Base-by-base conservation (phyloP, 2,888 invertebrate genomes). In the Ganaspis brasiliensis region DNA sequence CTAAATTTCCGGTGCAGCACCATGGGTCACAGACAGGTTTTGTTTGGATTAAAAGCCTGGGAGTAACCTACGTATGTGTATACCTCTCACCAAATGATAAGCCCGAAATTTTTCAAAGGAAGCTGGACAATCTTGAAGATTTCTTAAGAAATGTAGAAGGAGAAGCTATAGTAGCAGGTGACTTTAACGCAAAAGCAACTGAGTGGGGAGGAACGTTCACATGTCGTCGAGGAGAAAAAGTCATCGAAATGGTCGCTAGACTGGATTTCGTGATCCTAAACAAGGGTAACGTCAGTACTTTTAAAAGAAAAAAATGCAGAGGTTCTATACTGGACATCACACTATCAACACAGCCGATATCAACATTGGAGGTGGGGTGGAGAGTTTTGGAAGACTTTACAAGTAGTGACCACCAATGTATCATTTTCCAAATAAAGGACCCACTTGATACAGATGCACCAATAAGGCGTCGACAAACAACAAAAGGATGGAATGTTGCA, bases 161-260 rank as follows among this genome's bases (percentile, higher is more conserved):
- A 5, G 71, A 67, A 16, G 45, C 73, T 6, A 49, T 81, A 1
- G 57, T 79, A 0, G 79, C 72, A 10, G 75, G 78, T n/a, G 80
- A 80, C 49, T 74, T 78, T 71, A 80, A 80, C 59, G 76, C 75
- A 1, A 70, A 61, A 67, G 78, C 77, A 10, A 12, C 78, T 71
- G 77, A 83, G 74, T 85, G 84, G 83, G 83, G 83, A 35, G 82
- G 83, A 78, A 77, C 78, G 24, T 10, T 16, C n/a, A 79, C 82
- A 31, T 76, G 84, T 73, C 70, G 31, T 59, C 76, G 85, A 70
- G 84, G 82, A 70, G 77, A 78, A 37, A 76, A 75, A 19, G 77
- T 83, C 16, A 24, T 81, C 63, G 85, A 86, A 57, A 84, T 83
- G 80, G 79, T 79, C 12, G 78, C 82, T 45, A 79, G 82, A 71